A percentile compares a stretch with the other conserved stretches of the same genome.
These are phyloP conservation scores for Tortricodes alternella DNA, from an alignment of 2,888 invertebrate species.

Conservation along the genomic window DNA sequence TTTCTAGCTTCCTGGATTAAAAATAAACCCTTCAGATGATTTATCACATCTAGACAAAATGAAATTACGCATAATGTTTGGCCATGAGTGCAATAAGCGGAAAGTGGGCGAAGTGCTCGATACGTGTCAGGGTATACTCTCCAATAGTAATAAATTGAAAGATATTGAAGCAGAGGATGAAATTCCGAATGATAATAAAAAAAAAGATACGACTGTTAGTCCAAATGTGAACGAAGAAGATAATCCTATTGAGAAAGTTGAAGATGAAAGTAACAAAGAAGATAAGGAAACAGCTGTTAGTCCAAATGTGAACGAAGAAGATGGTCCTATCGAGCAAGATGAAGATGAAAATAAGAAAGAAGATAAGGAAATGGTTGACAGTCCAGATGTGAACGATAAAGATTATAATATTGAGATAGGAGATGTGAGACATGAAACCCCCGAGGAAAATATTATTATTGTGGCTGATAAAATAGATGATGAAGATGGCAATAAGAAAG, in stretches of 20 bases:
- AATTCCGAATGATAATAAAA: neutral
- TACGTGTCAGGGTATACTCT: conserved; percentile 49
- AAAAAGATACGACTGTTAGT: no score
- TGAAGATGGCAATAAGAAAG: neutral
- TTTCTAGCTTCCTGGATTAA: conserved; percentile 54
- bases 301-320: no score
- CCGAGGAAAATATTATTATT: neutral
- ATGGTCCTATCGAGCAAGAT: neutral
- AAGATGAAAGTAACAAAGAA: neutral
- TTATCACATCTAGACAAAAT: conserved; percentile 62
- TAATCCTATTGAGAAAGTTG: neutral
- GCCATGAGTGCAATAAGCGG: conserved; percentile 62
- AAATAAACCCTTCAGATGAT: conserved; percentile 49
- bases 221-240: no score
- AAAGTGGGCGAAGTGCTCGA: conserved; percentile 52
- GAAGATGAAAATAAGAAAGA: neutral
- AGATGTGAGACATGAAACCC: neutral
- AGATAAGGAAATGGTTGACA: neutral
- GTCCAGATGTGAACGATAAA: no score
- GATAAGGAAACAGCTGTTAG: neutral
- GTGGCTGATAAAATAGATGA: conserved; percentile 14
- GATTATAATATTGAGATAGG: neutral
- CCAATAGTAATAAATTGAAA: neutral
- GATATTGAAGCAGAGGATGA: neutral
- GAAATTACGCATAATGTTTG: conserved; percentile 57